A percentile compares a stretch with the other conserved stretches of the same genome.
Evolutionary conservation across 2,888 invertebrate species (phyloP).

Genomic region (Zootermopsis nevadensis): DNA sequence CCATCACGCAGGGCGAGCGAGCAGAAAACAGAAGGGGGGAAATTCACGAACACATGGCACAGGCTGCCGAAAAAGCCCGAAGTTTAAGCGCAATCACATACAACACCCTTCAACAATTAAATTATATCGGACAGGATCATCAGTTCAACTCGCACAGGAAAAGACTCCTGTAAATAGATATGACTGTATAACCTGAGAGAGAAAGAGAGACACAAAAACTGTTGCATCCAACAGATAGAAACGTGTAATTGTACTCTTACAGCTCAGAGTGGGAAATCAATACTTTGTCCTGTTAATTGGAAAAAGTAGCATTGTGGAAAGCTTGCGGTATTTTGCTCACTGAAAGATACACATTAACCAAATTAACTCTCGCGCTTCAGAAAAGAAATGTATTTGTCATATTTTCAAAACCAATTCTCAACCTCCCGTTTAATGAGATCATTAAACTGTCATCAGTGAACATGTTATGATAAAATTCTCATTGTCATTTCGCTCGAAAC

Average conservation of each 20-base stretch:
- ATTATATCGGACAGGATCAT: conserved; percentile 4
- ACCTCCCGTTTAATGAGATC: no score
- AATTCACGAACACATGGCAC: not conserved
- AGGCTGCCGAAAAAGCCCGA: conserved; percentile 6
- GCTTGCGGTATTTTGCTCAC: no score
- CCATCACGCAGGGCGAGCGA: conserved; percentile 20
- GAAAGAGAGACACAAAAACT: not conserved
- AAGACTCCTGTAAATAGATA: not conserved
- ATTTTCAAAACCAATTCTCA: no score
- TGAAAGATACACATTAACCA: no score
- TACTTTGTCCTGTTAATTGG: conserved; percentile 9
- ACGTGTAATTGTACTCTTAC: not conserved
- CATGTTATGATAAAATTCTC: no score
- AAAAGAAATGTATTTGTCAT: no score
- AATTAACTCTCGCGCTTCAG: no score
- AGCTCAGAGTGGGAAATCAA: not conserved
- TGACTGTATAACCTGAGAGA: not conserved
- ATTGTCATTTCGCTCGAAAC: no score
- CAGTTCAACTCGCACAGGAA: not conserved
- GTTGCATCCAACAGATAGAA: not conserved
- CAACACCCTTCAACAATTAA: conserved; percentile 24
- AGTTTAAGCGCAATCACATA: conserved; percentile 22
- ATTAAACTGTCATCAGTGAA: no score
- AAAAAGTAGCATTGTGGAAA: not conserved
- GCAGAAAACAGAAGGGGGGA: not conserved